phyloP scores from a whole-genome alignment of 2,113 vertebrate genomes.

The Motacilla tschutschensis region DNA sequence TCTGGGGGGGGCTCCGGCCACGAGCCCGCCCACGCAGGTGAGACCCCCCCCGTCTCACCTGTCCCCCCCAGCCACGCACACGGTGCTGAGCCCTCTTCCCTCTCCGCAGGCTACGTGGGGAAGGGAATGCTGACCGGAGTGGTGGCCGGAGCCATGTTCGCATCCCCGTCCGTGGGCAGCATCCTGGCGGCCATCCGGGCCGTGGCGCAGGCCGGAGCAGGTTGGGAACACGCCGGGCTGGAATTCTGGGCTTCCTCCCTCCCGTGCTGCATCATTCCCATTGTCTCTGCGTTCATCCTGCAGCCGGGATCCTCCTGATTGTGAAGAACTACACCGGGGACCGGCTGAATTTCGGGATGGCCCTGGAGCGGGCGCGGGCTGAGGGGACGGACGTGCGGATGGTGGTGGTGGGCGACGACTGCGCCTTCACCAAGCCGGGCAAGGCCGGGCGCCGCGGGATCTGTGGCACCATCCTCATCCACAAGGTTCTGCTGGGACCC shows the following conservation, averaged over 20 bases:
- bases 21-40: constrained; percentile 91
- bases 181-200: constrained; percentile 87
- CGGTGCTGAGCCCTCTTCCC: rapidly evolving
- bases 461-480: constrained; percentile 89
- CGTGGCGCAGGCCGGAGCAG: constrained; percentile 79
- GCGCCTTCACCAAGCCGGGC: constrained; percentile 79
- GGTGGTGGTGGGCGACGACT: constrained; percentile 90
- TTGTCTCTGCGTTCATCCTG: rapidly evolving
- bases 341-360: constrained; percentile 92
- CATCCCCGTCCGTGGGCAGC: constrained; percentile 88
- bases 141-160: constrained; percentile 88
- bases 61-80: rapidly evolving
- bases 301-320: constrained; percentile 84
- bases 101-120: constrained; percentile 84
- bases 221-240: neutral
- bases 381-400: constrained; percentile 78
- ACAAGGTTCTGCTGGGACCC: constrained; percentile 72
- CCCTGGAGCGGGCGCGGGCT: constrained; percentile 83
- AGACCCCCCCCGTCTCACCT: neutral
- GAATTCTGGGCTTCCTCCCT: rapidly evolving
- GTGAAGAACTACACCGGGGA: constrained; percentile 98
- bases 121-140: constrained; percentile 91
- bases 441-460: constrained; percentile 89
- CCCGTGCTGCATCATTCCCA: rapidly evolving
- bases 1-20: constrained; percentile 94